Percentiles rank a stretch among this genome's conserved stretches.
These are phyloP conservation scores for Hippoglossus stenolepis DNA, from an alignment of 2,113 vertebrate genomes.

Conservation along the genomic window DNA sequence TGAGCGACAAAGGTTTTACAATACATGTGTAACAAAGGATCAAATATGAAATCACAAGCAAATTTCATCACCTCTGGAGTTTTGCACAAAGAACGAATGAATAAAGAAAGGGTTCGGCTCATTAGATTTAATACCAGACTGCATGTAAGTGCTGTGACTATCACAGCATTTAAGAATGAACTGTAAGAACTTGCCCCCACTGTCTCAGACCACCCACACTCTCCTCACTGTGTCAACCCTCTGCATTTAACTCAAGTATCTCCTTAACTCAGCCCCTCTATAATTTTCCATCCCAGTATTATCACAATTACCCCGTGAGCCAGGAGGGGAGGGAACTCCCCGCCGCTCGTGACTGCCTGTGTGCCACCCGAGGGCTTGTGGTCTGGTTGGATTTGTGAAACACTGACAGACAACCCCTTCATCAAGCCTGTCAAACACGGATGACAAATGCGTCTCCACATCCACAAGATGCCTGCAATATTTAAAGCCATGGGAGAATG, in stretches of 20 bases:
- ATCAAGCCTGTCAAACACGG: constrained; percentile 82
- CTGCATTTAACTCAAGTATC: constrained; percentile 75
- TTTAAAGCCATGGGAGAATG: constrained; percentile 78
- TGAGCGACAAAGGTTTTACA: constrained; percentile 28
- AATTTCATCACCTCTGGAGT: constrained; percentile 29
- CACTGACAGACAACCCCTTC: constrained; percentile 80
- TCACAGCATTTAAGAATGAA: constrained; percentile 65
- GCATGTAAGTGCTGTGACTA: constrained; percentile 50
- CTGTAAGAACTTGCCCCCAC: constrained; percentile 65
- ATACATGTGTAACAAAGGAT: constrained; percentile 19
- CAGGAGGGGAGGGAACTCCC: constrained; percentile 70
- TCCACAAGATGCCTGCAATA: constrained; percentile 77
- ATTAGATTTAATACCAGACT: constrained; percentile 58
- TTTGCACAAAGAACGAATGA: neutral
- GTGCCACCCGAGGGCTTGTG: constrained; percentile 74
- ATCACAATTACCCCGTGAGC: constrained; percentile 78
- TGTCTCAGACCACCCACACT: constrained; percentile 77
- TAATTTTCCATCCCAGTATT: constrained; percentile 80
- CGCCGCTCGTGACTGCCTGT: constrained; percentile 61
- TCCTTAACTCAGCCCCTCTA: constrained; percentile 72
- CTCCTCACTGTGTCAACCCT: constrained; percentile 61
- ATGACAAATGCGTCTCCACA: constrained; percentile 82
- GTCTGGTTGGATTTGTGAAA: constrained; percentile 78
- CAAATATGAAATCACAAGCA: constrained; percentile 39
- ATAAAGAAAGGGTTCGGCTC: constrained; percentile 17